Base-by-base conservation (phyloP, 2,888 invertebrate genomes). In the Tenthredo scrophulariae region DNA sequence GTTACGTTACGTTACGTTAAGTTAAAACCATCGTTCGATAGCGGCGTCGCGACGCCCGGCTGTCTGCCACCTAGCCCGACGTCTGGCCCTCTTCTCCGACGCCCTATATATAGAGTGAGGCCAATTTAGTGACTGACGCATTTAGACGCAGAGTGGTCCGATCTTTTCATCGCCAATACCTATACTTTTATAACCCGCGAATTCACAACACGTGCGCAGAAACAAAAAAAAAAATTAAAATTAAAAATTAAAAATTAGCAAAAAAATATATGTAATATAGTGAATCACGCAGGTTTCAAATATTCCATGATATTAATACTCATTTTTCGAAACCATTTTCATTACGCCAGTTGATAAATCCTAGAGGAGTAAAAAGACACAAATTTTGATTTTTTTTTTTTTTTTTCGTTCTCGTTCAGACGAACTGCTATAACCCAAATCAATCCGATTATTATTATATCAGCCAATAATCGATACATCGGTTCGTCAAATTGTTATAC, bases 31-130 rank as follows among this genome's bases (percentile, higher is more conserved):
- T 54, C 54, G 90, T 90, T 91, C 91, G 90, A 92, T 91, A 91
- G 88, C 89, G 88, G 88, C 91, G 90, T 90, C 91, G 90, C 90
- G 92, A 92, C 92, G 92, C 92, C 92, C 91, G 91, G 92, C 92
- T 91, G 92, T 92, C 92, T 92, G 91, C 91, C 91, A 91, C 91
- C 90, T 88, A 88, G 87, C 87, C 88, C 67, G 89, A 83, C 87
- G 86, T 86, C 86, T 85, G 33, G 80, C 75, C 83, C 83, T 67
- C 80, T 22, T 85, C 62, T 62, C 80, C 50, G 70, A 80, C 67
- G 83, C 83, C 83, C 83, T 83, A 83, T 83, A 83, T 83, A 83
- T 83, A 83, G 67, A 65, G 67, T 40, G 46, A 67, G 67, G n/a
- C 70, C 67, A 70, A 65, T 65, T 83, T 46, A 83, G 43, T 15